These are phyloP conservation scores for Apteryx owenii DNA, from an alignment of 2,113 vertebrate genomes.

Conservation along the genomic window DNA sequence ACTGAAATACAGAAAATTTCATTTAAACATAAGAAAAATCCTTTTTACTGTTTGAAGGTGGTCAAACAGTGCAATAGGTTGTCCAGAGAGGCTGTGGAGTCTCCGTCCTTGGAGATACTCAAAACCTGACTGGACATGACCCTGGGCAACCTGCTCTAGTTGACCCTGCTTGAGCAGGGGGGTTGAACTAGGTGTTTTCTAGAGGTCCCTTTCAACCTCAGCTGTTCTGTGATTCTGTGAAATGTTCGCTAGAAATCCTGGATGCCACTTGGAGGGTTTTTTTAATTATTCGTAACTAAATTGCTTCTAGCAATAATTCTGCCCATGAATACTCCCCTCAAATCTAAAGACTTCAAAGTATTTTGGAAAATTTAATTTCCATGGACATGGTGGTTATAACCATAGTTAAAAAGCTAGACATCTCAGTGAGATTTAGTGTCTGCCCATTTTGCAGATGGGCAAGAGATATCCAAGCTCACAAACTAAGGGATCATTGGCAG, in stretches of 20 bases:
- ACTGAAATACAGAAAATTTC: neutral
- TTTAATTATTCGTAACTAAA: neutral
- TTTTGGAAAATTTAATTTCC: neutral
- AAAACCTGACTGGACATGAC: neutral
- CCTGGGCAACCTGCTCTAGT: neutral
- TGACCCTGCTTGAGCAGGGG: neutral
- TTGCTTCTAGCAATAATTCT: neutral
- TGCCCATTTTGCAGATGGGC: neutral
- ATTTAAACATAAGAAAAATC: neutral
- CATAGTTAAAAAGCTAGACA: neutral
- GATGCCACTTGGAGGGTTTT: neutral
- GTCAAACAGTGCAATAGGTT: neutral
- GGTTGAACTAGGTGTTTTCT: neutral
- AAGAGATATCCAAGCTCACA: neutral
- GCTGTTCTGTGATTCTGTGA: neutral
- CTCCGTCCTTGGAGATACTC: neutral
- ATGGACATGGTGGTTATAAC: neutral
- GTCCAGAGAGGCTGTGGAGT: neutral
- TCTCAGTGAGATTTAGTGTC: neutral
- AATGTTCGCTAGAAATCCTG: neutral
- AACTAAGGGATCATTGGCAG: neutral
- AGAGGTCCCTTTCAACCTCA: neutral
- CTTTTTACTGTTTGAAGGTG: neutral
- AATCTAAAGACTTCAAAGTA: neutral
- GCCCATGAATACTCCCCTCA: neutral